Percentiles rank a stretch among this genome's conserved stretches.
Evolutionary conservation across 2,113 vertebrate genomes (phyloP).

Genomic region (Amia ocellicauda): DNA sequence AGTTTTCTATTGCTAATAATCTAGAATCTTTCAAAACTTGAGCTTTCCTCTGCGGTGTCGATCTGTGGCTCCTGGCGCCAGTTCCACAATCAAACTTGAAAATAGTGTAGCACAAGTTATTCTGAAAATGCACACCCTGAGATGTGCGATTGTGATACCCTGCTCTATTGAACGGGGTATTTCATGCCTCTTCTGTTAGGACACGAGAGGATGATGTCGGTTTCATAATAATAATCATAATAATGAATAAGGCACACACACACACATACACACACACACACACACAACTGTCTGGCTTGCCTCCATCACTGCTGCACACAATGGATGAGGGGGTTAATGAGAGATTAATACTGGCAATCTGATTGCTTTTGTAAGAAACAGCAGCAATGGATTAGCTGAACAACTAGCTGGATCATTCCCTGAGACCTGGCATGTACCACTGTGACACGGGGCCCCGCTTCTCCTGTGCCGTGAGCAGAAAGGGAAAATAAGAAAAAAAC

Average conservation of each 20-base stretch:
- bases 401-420: conserved; percentile 25
- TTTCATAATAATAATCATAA: too few relatives aligned
- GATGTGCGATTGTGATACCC: too few relatives aligned
- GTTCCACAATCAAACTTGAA: too few relatives aligned
- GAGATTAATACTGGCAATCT: conserved; percentile 12
- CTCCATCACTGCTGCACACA: neutral
- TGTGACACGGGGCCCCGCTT: neutral
- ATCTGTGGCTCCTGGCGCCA: too few relatives aligned
- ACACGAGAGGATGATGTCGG: too few relatives aligned
- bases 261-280: neutral
- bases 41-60: too few relatives aligned
- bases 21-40: too few relatives aligned
- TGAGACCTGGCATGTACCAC: conserved; percentile 24
- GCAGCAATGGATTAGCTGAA: conserved; percentile 17
- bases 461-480: neutral
- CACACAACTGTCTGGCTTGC: neutral
- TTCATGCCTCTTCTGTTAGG: too few relatives aligned
- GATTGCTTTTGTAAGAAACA: conserved; percentile 15
- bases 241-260: neutral
- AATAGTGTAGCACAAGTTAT: too few relatives aligned
- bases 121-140: too few relatives aligned
- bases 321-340: neutral
- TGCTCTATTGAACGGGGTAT: too few relatives aligned
- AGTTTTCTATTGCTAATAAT: too few relatives aligned
- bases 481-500: neutral